These are phyloP conservation scores for Brachyrhaphis roseni DNA, from an alignment of 2,797 vertebrate genomes.

Conservation along the genomic window DNA sequence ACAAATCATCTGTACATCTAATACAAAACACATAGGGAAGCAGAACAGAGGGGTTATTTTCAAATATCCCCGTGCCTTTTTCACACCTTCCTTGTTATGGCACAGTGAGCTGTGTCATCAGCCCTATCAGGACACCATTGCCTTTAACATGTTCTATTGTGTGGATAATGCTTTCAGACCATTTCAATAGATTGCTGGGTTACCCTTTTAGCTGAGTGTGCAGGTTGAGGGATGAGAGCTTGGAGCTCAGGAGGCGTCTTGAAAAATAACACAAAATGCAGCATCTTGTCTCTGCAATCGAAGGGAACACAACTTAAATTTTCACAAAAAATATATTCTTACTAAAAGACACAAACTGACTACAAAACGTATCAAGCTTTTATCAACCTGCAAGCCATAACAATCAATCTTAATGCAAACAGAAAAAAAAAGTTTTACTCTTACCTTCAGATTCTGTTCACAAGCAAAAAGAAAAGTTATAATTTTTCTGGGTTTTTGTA, in stretches of 20 bases:
- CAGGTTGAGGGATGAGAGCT: conserved; percentile 77
- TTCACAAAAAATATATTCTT: conserved; percentile 32
- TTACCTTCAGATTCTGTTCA: background rate
- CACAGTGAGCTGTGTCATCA: conserved; percentile 68
- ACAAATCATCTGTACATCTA: conserved; percentile 57
- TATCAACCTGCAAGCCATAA: conserved; percentile 13
- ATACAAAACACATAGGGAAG: conserved; percentile 44
- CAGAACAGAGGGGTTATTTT: conserved; percentile 50
- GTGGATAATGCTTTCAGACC: conserved; percentile 75
- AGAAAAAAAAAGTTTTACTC: background rate
- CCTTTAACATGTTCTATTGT: conserved; percentile 79
- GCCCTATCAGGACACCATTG: conserved; percentile 69
- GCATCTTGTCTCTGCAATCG: conserved; percentile 74
- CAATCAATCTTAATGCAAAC: background rate
- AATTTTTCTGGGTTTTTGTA: background rate
- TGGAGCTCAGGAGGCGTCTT: conserved; percentile 79
- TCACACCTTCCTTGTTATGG: conserved; percentile 42
- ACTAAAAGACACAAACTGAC: conserved; percentile 36
- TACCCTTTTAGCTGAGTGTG: conserved; percentile 79
- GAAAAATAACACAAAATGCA: conserved; percentile 80
- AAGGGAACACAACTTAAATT: conserved; percentile 67
- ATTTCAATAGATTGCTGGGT: conserved; percentile 79
- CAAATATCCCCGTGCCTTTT: conserved; percentile 45
- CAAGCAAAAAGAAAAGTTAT: background rate
- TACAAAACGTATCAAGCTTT: conserved; percentile 3